Base-by-base conservation (phyloP, 1,140 invertebrate genomes). In the Intoshia linei region DNA sequence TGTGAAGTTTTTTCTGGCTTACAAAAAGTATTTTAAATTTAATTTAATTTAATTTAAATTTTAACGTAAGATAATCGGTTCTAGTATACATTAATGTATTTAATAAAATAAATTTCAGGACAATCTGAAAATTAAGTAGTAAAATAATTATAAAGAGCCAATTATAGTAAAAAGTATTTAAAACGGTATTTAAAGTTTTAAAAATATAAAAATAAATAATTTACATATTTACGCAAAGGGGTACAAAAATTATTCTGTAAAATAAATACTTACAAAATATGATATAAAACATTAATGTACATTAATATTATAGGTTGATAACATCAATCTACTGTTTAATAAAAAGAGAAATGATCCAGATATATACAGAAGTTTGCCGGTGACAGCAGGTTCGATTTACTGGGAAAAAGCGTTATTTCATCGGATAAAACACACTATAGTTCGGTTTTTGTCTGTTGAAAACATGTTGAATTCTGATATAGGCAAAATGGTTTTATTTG, bases 391-490 rank as follows among this genome's bases (percentile, higher is more conserved):
- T 15, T 65, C 72, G 13, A 74, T 83, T 34, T 72, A 66, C 48
- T 83, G 76, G 76, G 68, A 68, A 3, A 62, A 71, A 23, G 62
- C 69, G 29, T 52, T 79, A 11, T 74, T 74, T 43, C 63, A 70
- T 42, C 66, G 67, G 37, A 61, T 81, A 14, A 77, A 74, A 50
- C 62, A 63, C 35, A 67, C 73, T 0, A 68, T 77, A 20, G 55
- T 76, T 40, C 66, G 66, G 27, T 77, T 78, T 46, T 65, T 70
- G 48, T 62, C 65, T 38, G 63, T 74, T 2, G 62, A 69, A 24
- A 69, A 78, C 43, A 54, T 79, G 34, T 68, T 72, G 45, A 56
- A 68, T 21, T 72, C 66, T 38, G 66, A 70, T n/a, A 55, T 71
- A 13, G 74, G 70, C 45, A 60, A 62, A 50, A 46, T 50, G 39